phyloP scores from a whole-genome alignment of 2,797 vertebrate species.

The Lacerta bilineata region DNA sequence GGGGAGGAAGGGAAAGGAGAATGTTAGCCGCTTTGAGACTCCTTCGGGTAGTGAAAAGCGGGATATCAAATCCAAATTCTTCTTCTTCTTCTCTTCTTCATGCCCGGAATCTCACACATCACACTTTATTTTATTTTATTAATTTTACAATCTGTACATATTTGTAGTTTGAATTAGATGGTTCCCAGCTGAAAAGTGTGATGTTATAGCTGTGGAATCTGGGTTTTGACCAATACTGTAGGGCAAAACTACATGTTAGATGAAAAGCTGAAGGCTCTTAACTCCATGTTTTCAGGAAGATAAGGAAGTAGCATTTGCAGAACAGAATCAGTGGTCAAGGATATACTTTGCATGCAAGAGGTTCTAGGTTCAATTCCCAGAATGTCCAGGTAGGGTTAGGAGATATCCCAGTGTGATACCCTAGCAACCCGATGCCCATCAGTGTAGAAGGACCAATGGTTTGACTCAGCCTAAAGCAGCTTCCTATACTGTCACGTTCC shows the following conservation, averaged over 20 bases:
- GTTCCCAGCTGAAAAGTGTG: background rate
- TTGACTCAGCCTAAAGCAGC: too few species aligned
- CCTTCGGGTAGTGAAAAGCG: too few species aligned
- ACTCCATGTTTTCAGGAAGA: background rate
- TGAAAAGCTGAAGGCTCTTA: background rate
- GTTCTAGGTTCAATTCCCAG: too few species aligned
- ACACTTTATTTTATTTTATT: background rate
- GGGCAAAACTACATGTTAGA: background rate
- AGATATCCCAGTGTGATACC: too few species aligned
- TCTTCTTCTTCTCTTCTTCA: background rate
- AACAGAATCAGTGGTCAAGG: too few species aligned
- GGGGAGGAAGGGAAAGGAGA: too few species aligned
- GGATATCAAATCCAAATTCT: too few species aligned
- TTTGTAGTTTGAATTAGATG: background rate
- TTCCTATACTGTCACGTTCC: background rate
- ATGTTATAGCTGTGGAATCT: background rate
- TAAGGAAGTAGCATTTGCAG: background rate
- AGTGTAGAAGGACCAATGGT: too few species aligned
- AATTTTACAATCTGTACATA: background rate
- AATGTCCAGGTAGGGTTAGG: too few species aligned
- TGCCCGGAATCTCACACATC: background rate
- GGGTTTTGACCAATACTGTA: background rate
- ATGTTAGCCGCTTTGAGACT: too few species aligned
- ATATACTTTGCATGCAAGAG: too few species aligned
- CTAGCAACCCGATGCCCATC: too few species aligned